Evolutionary conservation across 2,888 invertebrate species (phyloP), one percentile per base, ranked within the genome.

Genomic region (Pachycephus smyrnensis): DNA sequence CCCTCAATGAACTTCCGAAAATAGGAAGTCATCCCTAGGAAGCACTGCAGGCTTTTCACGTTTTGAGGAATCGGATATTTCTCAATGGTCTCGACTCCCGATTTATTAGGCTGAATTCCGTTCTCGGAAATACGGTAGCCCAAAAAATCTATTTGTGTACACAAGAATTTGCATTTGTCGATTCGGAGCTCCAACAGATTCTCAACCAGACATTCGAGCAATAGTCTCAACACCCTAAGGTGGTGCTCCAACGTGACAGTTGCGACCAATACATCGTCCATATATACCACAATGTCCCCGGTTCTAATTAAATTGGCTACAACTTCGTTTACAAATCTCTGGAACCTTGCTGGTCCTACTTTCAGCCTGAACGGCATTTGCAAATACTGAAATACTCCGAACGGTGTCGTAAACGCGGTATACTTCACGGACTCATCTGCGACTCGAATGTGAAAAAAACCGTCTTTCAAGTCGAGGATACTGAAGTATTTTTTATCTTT

Each of bases 81-180:
- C n/a, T n/a, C n/a, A n/a, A n/a, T n/a, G n/a, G n/a, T n/a, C n/a
- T n/a, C n/a, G n/a, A 71, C n/a, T 82, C 76, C 35, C 4, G 30
- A 37, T 11, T 36, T 30, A 33, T 12, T 74, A 36, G 35, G 12
- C 6, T 36, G 30, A 36, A 74, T 37, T 4, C 74, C 74, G 15
- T 15, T 15, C 15, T 15, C 12, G 68, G 80, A 55, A 37, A 88
- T 80, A 12, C 36, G 12, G 68, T 87, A 88, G 12, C 87, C 87
- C 76, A 88, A 82, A 79, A 82, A 88, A n/a, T 75, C 79, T 55
- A 86, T 84, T 75, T 82, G 74, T 12, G 73, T 73, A 15, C 75
- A 69, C 12, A 87, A 76, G 75, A 88, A 86, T n/a, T 40, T 78
- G 82, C 87, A 88, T 74, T 86, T 88, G 71, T 84, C 82, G 32